Evolutionary conservation across 2,797 vertebrate species (phyloP), one percentile per base, ranked within the genome.

Genomic region (Strix occidentalis): DNA sequence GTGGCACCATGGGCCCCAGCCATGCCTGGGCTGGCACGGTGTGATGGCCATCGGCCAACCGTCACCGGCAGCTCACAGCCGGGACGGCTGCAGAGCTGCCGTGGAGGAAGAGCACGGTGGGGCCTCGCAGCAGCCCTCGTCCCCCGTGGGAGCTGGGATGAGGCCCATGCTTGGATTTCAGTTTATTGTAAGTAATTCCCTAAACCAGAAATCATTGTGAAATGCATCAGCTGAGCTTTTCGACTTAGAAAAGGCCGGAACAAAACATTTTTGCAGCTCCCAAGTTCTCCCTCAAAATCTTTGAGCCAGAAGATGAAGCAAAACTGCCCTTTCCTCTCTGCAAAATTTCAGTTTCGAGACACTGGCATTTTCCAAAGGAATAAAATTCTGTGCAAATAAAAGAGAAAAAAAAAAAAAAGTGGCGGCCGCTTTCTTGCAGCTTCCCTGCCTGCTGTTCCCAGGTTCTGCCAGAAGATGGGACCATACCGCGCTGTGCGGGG

Each of bases 361-460:
- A 6, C 6, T 1, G 10, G 2, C 31, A 0, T 28, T 63, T 61
- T 24, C 31, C 65, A 17, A 14, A 13, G 39, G 19, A 16, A 9
- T 4, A 16, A 3, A 25, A 11, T 2, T 4, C 13, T 2, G 24
- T 2, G 51, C 26, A 14, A 51, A 48, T 3, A 8, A 26, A 19
- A 72, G 8, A 6, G 35, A 12, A 21, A 7, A 5, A 29, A 8
- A 7, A 1, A 9, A 17, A 28, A 3, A 3, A 4, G 41, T 0
- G 10, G 25, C 8, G 23, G 0, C 4, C 3, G 65, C 25, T n/a
- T 2, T 5, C 25, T 37, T 37, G 37, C 37, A 37, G 37, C 37
- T 37, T 37, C 37, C 37, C 37, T 37, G 37, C 37, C 45, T 56
- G 94, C 93, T 78, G 60, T 85, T 81, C 9, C 92, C 0, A 7